phyloP scores from a whole-genome alignment of 2,888 invertebrate genomes.

The Caenorhabditis sp. region DNA sequence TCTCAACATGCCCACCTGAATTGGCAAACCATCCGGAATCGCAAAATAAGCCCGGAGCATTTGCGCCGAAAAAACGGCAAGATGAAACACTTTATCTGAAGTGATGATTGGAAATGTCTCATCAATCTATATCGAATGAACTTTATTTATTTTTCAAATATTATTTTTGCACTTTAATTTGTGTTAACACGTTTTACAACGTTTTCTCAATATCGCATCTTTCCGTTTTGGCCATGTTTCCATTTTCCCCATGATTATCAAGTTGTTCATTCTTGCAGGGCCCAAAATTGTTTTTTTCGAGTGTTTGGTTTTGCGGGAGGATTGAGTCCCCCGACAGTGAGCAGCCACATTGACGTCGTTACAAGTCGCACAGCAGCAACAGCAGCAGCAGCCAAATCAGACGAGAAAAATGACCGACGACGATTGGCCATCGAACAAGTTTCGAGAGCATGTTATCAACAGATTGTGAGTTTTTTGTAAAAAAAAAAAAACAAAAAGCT shows the following conservation, averaged over 20 bases:
- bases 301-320: not conserved
- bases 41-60: slow-evolving; percentile 93
- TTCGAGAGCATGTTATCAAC: slow-evolving; percentile 69
- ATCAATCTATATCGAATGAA: not conserved
- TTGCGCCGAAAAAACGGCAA: slow-evolving; percentile 81
- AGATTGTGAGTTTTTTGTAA: slow-evolving; percentile 60
- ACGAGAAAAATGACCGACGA: slow-evolving; percentile 60
- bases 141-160: slow-evolving; percentile 3
- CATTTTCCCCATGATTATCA: not conserved
- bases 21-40: slow-evolving; percentile 97
- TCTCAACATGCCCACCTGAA: slow-evolving; percentile 75
- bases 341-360: slow-evolving; percentile 27
- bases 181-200: not conserved
- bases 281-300: not conserved
- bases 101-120: too few species aligned
- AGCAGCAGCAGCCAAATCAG: too few species aligned
- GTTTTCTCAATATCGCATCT: not conserved
- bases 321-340: not conserved
- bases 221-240: too few species aligned
- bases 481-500: not conserved
- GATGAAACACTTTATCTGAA: slow-evolving; percentile 57
- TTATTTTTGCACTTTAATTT: not conserved
- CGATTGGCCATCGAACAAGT: slow-evolving; percentile 70
- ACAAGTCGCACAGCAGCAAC: slow-evolving; percentile 4
- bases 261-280: not conserved